Conservation (phyloP, 2,113 vertebrate genomes). For the Lepisosteus osseus region DNA sequence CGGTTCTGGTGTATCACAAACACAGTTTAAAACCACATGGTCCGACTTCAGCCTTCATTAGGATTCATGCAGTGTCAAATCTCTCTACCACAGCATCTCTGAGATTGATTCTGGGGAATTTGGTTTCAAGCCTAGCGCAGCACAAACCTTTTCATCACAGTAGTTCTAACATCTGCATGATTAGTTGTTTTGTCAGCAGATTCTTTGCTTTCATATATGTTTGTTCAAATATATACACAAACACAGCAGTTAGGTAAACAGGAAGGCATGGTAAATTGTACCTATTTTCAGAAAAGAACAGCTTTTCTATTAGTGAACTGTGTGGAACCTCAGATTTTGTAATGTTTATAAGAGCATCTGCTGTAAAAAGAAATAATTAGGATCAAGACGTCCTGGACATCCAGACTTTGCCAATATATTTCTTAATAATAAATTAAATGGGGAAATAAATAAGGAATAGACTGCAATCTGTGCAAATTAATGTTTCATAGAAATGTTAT, state of each 20-base stretch:
- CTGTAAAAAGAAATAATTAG: too few relatives aligned
- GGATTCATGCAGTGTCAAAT: constrained; percentile 25
- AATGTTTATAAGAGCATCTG: too few relatives aligned
- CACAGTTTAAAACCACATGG: constrained; percentile 22
- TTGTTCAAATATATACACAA: neutral
- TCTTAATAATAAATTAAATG: too few relatives aligned
- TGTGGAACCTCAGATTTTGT: too few relatives aligned
- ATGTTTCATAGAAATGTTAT: too few relatives aligned
- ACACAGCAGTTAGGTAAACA: neutral
- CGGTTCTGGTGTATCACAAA: constrained; percentile 52
- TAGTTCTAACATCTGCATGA: constrained; percentile 3
- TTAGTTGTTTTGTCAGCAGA: neutral
- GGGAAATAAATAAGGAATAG: too few relatives aligned
- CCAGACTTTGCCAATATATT: too few relatives aligned
- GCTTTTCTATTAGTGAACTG: too few relatives aligned
- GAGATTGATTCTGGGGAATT: constrained; percentile 26
- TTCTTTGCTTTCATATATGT: neutral
- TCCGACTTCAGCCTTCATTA: constrained; percentile 34
- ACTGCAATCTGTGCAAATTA: too few relatives aligned
- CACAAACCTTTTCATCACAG: neutral
- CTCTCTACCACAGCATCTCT: constrained; percentile 16
- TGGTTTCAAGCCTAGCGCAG: neutral
- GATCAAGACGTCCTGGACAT: too few relatives aligned
- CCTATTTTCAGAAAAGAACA: too few relatives aligned
- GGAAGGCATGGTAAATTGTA: neutral